phyloP scores from a whole-genome alignment of 2,113 vertebrate species.

The Notarius quadriscutis region DNA sequence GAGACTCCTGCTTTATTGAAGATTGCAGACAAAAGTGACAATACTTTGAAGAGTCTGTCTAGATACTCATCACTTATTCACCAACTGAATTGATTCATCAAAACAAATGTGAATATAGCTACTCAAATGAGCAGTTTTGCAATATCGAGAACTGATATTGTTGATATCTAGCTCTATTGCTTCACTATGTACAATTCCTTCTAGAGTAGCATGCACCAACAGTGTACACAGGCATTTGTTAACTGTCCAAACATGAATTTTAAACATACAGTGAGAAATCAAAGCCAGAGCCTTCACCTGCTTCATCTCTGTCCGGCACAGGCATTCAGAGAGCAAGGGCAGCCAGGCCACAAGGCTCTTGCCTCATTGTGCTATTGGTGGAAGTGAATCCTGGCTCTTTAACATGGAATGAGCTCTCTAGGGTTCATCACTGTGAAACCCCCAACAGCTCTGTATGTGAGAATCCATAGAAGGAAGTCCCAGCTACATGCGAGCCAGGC shows the following conservation, averaged over 20 bases:
- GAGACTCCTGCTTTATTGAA: background rate
- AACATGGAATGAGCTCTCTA: conserved; percentile 20
- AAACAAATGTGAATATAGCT: background rate
- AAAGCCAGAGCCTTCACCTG: conserved; percentile 24
- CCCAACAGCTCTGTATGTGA: conserved; percentile 28
- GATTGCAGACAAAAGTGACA: conserved; percentile 2
- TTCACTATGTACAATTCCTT: background rate
- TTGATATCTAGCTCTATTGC: background rate
- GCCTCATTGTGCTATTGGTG: conserved; percentile 17
- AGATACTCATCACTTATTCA: background rate
- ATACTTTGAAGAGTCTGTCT: background rate
- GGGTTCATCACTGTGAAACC: background rate
- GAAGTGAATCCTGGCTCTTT: conserved; percentile 12
- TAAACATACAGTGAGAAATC: background rate
- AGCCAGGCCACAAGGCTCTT: background rate
- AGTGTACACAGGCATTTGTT: background rate
- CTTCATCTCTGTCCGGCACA: background rate
- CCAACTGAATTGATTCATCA: background rate
- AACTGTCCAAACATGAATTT: background rate
- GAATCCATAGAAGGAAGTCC: conserved; percentile 40
- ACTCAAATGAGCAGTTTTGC: background rate
- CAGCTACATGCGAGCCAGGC: background rate
- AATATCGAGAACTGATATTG: background rate
- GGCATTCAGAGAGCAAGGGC: conserved; percentile 35
- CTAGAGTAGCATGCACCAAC: background rate